phyloP scores from a whole-genome alignment of 2,888 invertebrate species.

The Drosophila sordidula region DNA sequence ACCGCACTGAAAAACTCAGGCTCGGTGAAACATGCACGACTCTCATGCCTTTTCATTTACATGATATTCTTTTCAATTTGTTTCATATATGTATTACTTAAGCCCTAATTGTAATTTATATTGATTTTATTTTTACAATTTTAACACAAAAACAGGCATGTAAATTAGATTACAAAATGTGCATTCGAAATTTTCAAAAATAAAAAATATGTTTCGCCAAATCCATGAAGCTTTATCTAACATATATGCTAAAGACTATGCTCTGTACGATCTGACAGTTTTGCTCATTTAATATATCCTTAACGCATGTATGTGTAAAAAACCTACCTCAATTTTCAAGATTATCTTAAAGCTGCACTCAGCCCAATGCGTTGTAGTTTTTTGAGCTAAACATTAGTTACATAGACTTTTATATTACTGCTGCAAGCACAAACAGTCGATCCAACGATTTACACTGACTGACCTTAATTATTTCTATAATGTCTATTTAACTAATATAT shows the following conservation, averaged over 20 bases:
- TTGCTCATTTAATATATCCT: conserved; percentile 30
- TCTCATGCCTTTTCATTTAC: conserved; percentile 39
- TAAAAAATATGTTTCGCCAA: conserved; percentile 38
- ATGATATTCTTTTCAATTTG: conserved; percentile 24
- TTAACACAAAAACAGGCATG: conserved; percentile 67
- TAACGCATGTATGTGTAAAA: conserved; percentile 31
- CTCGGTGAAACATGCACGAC: conserved; percentile 30
- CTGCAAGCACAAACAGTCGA: conserved; percentile 34
- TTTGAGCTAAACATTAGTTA: conserved; percentile 70
- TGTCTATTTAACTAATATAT: conserved; percentile 70
- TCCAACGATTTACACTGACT: conserved; percentile 57
- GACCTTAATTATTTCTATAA: conserved; percentile 59
- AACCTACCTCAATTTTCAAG: conserved; percentile 35
- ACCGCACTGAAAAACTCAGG: conserved; percentile 27
- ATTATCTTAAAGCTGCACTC: conserved; percentile 40
- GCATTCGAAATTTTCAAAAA: conserved; percentile 36
- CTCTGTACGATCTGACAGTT: conserved; percentile 48
- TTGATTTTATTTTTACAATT: conserved; percentile 62
- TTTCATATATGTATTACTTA: conserved; percentile 35
- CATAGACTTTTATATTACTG: conserved; percentile 30
- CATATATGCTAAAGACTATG: conserved; percentile 62
- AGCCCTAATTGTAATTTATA: conserved; percentile 34
- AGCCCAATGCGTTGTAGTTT: conserved; percentile 46
- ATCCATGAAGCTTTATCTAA: conserved; percentile 64
- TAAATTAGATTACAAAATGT: conserved; percentile 62